Percentiles rank a stretch among this genome's conserved stretches.
These are phyloP conservation scores for Papilio aristodemus DNA, from an alignment of 1,140 invertebrate species.

Conservation along the genomic window DNA sequence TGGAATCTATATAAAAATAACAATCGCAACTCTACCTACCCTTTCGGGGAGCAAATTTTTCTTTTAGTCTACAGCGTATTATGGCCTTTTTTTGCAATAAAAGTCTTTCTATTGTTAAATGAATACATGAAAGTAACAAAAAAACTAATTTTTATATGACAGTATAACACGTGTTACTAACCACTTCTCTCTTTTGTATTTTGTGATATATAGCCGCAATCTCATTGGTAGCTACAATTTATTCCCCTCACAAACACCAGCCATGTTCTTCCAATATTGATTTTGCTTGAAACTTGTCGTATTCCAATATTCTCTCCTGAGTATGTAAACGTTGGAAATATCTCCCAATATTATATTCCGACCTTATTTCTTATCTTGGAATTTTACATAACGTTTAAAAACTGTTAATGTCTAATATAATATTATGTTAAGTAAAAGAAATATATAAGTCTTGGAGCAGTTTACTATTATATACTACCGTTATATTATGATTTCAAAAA, in stretches of 20 bases:
- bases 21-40: too few relatives aligned
- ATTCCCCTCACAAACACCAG: constrained; percentile 58
- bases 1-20: too few relatives aligned
- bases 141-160: constrained; percentile 2
- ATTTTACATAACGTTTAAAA: not conserved
- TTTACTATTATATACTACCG: too few relatives aligned
- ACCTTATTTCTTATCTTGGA: not conserved
- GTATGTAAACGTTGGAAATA: constrained; percentile 25
- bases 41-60: too few relatives aligned
- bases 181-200: constrained; percentile 3
- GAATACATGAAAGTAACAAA: too few relatives aligned
- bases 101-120: too few relatives aligned
- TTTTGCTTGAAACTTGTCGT: constrained; percentile 41
- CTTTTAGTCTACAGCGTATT: too few relatives aligned
- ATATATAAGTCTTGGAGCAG: too few relatives aligned
- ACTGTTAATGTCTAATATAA: not conserved
- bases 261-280: constrained; percentile 59
- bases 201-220: constrained; percentile 10
- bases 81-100: too few relatives aligned
- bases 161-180: not conserved
- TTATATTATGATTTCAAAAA: too few relatives aligned
- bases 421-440: too few relatives aligned
- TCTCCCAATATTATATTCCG: constrained; percentile 10
- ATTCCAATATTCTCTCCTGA: constrained; percentile 28
- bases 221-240: constrained; percentile 48